phyloP scores from a whole-genome alignment of 1,140 invertebrate species.

The Mamestra configurata region DNA sequence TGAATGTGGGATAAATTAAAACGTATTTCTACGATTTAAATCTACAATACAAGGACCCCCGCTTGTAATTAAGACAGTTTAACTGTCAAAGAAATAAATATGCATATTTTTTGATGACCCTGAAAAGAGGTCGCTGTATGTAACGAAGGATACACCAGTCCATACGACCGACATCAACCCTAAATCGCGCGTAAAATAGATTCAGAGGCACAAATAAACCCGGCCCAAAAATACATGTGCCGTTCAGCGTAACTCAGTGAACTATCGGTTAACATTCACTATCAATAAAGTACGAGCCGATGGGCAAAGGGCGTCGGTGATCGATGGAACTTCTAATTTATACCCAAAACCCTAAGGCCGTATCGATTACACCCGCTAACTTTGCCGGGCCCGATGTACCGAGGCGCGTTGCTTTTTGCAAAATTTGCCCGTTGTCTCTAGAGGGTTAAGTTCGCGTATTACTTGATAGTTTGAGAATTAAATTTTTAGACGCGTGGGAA shows the following conservation, averaged over 20 bases:
- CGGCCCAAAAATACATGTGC: slow-evolving; percentile 60
- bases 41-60: too few species aligned
- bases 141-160: not conserved
- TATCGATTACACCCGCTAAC: slow-evolving; percentile 82
- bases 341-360: slow-evolving; percentile 84
- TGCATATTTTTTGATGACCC: not conserved
- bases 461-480: slow-evolving; percentile 52
- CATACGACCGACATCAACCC: slow-evolving; percentile 13
- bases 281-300: slow-evolving; percentile 82
- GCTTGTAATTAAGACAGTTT: not conserved
- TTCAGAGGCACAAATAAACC: slow-evolving; percentile 43
- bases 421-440: slow-evolving; percentile 67
- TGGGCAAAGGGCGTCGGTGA: slow-evolving; percentile 84
- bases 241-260: slow-evolving; percentile 64
- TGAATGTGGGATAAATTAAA: too few species aligned
- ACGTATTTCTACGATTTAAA: too few species aligned
- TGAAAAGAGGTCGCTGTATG: not conserved
- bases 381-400: slow-evolving; percentile 66
- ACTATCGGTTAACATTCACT: slow-evolving; percentile 80
- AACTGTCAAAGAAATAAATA: too few species aligned
- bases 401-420: slow-evolving; percentile 68
- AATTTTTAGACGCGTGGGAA: slow-evolving; percentile 51
- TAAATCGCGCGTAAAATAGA: slow-evolving; percentile 21
- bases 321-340: slow-evolving; percentile 86
- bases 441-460: slow-evolving; percentile 63